phyloP scores from a whole-genome alignment of 2,113 vertebrate genomes.

The Archilochus colubris region DNA sequence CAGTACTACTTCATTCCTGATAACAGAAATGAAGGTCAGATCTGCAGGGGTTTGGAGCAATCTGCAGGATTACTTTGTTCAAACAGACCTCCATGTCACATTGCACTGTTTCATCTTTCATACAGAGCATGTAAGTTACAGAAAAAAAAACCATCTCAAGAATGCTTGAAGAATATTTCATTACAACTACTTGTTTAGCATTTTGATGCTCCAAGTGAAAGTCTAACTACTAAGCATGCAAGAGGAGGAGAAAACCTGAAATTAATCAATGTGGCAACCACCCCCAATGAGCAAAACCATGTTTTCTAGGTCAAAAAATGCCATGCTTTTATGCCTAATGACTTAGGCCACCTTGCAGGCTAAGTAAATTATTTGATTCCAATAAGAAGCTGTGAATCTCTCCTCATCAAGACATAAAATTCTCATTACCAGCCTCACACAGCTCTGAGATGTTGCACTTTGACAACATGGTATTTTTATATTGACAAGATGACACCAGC shows the following conservation, averaged over 20 bases:
- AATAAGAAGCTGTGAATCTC: background rate
- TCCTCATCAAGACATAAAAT: constrained; percentile 23
- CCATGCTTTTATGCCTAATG: background rate
- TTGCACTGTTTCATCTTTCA: background rate
- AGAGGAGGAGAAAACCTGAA: background rate
- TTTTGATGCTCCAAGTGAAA: background rate
- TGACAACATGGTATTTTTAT: background rate
- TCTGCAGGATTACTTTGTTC: constrained; percentile 17
- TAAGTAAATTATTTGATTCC: constrained; percentile 44
- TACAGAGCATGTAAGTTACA: background rate
- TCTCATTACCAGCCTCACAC: constrained; percentile 24
- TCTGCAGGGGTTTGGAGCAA: constrained; percentile 15
- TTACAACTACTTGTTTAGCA: background rate
- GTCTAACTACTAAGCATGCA: background rate
- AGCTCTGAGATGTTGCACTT: background rate
- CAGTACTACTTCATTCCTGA: background rate
- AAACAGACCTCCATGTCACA: background rate
- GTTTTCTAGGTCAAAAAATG: constrained; percentile 32
- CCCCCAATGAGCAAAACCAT: background rate
- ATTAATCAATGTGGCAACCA: background rate
- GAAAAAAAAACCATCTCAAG: background rate
- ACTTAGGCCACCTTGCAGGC: background rate
- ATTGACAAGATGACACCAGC: constrained; percentile 41
- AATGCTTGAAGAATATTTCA: background rate
- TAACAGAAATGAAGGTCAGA: constrained; percentile 5